Conservation (phyloP, 2,888 invertebrate genomes). For the Andrena praecox region DNA sequence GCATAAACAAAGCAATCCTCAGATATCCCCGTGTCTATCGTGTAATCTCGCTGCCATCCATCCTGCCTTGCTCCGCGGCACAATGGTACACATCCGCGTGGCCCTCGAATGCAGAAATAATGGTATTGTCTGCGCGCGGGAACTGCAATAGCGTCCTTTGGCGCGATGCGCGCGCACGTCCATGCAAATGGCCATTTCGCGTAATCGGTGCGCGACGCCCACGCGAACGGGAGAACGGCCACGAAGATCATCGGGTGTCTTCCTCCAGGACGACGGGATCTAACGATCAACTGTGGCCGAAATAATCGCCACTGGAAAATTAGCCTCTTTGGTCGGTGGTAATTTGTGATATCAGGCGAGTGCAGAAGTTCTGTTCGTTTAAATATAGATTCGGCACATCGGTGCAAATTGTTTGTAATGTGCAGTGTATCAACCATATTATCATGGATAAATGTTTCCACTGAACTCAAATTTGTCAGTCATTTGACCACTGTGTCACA, state of each 20-base stretch:
- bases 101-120: slow-evolving; percentile 67
- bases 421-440: too few relatives aligned
- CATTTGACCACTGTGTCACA: too few relatives aligned
- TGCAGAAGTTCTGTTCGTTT: neutral
- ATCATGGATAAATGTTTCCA: too few relatives aligned
- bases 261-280: neutral
- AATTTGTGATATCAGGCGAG: neutral
- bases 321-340: slow-evolving; percentile 7
- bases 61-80: slow-evolving; percentile 58
- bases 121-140: slow-evolving; percentile 63
- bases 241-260: slow-evolving; percentile 7
- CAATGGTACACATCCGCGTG: slow-evolving; percentile 68
- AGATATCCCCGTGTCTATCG: slow-evolving; percentile 57
- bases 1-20: slow-evolving; percentile 64
- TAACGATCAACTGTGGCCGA: slow-evolving; percentile 31
- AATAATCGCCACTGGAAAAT: slow-evolving; percentile 47
- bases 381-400: neutral
- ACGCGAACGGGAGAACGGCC: slow-evolving; percentile 46
- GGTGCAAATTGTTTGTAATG: neutral
- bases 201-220: slow-evolving; percentile 57
- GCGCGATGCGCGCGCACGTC: slow-evolving; percentile 14
- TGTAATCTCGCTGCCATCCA: slow-evolving; percentile 68
- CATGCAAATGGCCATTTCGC: slow-evolving; percentile 44
- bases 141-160: slow-evolving; percentile 57
- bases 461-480: too few relatives aligned